phyloP scores from a whole-genome alignment of 2,113 vertebrate species.

The Scopus umbretta region DNA sequence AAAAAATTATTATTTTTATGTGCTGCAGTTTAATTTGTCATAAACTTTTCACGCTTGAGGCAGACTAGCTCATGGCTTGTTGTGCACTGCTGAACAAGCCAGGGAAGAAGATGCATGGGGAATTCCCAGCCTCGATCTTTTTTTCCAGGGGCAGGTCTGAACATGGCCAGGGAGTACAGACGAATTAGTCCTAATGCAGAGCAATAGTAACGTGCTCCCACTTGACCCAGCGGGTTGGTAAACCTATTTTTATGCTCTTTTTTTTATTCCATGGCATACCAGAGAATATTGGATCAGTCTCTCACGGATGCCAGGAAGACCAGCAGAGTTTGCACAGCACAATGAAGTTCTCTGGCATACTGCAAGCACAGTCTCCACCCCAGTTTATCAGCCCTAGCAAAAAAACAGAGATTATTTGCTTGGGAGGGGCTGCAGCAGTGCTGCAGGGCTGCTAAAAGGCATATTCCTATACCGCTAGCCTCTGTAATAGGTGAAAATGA shows the following conservation, averaged over 20 bases:
- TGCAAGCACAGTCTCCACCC: neutral
- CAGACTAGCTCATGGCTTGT: neutral
- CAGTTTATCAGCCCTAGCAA: neutral
- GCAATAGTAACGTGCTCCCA: neutral
- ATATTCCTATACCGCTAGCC: neutral
- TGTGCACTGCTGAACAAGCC: neutral
- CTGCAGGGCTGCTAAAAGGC: neutral
- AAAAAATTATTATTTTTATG: neutral
- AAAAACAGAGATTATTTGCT: neutral
- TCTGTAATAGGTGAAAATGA: neutral
- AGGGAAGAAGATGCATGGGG: neutral
- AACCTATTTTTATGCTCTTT: neutral
- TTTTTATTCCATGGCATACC: neutral
- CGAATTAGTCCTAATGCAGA: neutral
- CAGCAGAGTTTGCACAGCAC: neutral
- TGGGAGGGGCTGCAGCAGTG: fast-evolving
- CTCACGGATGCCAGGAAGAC: neutral
- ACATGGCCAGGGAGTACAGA: neutral
- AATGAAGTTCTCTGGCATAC: neutral
- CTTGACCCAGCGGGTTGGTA: neutral
- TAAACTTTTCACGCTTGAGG: neutral
- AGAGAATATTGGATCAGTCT: neutral
- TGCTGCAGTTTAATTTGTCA: neutral
- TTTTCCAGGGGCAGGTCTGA: neutral
- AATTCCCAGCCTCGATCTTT: neutral